phyloP scores from a whole-genome alignment of 2,113 vertebrate species.

The Cheilinus undulatus region DNA sequence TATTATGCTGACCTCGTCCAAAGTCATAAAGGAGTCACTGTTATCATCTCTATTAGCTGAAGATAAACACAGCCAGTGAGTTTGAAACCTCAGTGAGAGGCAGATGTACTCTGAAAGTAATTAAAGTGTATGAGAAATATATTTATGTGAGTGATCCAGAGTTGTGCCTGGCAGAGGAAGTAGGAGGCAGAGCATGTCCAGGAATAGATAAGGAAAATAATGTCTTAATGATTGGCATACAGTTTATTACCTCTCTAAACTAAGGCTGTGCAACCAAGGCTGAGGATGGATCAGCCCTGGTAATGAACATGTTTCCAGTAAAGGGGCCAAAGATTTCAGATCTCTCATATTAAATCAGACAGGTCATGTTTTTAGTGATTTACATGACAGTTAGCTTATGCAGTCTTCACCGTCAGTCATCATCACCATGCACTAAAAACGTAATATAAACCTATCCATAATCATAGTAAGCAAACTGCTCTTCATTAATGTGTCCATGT shows the following conservation, averaged over 20 bases:
- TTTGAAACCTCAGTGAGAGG: constrained; percentile 16
- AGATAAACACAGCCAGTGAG: constrained; percentile 25
- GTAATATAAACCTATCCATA: neutral
- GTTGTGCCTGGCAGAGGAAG: constrained; percentile 46
- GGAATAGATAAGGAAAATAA: constrained; percentile 33
- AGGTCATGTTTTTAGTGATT: neutral
- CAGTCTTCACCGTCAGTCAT: neutral
- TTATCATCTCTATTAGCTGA: constrained; percentile 48
- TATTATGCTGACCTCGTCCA: constrained; percentile 55
- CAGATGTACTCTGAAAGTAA: constrained; percentile 46
- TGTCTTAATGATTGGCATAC: constrained; percentile 29
- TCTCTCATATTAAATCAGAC: neutral
- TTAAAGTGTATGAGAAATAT: constrained; percentile 47
- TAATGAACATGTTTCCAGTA: constrained; percentile 3
- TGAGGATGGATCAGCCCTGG: neutral
- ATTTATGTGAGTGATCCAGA: constrained; percentile 31
- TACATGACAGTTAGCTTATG: neutral
- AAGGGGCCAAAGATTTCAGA: neutral
- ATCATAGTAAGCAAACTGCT: constrained; percentile 8
- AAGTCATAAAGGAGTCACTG: constrained; percentile 48
- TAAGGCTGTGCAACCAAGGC: constrained; percentile 8
- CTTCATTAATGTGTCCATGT: constrained; percentile 16
- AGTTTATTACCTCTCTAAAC: constrained; percentile 24
- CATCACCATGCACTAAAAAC: neutral
- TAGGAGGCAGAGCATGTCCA: neutral